phyloP scores from a whole-genome alignment of 2,113 vertebrate species.

The Pandion haliaetus region DNA sequence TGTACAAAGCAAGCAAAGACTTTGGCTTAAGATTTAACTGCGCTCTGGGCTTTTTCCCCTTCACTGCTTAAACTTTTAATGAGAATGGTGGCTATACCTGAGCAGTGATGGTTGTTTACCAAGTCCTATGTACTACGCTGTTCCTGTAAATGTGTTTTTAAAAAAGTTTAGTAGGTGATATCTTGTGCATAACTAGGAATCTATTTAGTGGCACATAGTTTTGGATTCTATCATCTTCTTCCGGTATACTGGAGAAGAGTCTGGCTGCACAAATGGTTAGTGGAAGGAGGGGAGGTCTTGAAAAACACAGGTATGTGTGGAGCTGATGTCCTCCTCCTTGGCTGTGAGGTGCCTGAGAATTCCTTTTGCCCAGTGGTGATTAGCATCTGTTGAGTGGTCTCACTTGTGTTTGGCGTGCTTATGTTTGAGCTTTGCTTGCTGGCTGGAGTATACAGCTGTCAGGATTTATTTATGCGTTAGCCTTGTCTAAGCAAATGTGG shows the following conservation, averaged over 20 bases:
- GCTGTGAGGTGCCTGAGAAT: not conserved
- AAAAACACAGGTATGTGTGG: not conserved
- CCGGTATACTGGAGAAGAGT: not conserved
- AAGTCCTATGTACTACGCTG: not conserved
- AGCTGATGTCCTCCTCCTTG: not conserved
- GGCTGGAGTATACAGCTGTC: not conserved
- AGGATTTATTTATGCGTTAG: not conserved
- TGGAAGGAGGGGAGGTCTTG: not conserved
- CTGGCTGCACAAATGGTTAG: not conserved
- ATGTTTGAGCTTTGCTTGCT: not conserved
- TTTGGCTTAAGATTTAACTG: not conserved
- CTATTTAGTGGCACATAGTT: not conserved
- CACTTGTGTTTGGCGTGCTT: rapidly evolving
- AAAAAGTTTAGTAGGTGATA: not conserved
- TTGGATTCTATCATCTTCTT: not conserved
- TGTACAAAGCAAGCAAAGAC: not conserved
- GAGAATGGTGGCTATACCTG: not conserved
- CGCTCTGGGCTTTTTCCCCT: not conserved
- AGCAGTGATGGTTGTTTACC: not conserved
- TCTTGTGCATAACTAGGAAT: not conserved
- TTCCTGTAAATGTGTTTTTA: not conserved
- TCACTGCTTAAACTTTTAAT: not conserved
- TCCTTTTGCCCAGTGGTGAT: not conserved
- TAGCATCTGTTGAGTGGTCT: not conserved
- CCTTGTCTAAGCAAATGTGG: not conserved